Conservation (phyloP, 2,888 invertebrate genomes). For the Agonopterix alstromeriana region DNA sequence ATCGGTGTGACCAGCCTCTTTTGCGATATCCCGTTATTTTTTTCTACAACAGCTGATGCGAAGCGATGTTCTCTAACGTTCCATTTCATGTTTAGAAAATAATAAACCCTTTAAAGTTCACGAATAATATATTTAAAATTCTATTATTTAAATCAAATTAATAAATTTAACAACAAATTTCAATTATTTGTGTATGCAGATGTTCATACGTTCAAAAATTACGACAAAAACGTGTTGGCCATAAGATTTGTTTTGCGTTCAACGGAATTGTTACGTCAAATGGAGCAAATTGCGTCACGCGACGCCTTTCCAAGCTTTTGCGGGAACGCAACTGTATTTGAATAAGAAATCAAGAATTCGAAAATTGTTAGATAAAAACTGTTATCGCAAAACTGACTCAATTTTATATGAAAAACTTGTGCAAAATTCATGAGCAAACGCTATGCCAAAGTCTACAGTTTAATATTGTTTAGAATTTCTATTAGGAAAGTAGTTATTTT, state of each 20-base stretch:
- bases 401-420: too few species aligned
- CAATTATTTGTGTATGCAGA: neutral
- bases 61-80: constrained; percentile 38
- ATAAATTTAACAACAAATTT: neutral
- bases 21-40: constrained; percentile 71
- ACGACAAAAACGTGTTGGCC: too few species aligned
- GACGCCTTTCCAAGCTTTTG: neutral
- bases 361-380: too few species aligned
- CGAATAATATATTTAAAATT: neutral
- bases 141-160: neutral
- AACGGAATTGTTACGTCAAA: neutral
- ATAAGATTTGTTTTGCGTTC: neutral
- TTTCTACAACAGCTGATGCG: constrained; percentile 73
- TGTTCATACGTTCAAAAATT: neutral
- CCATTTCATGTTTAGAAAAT: constrained; percentile 18
- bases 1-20: constrained; percentile 71
- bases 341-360: too few species aligned
- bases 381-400: too few species aligned
- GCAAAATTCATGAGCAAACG: too few species aligned
- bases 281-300: neutral
- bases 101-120: neutral
- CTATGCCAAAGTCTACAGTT: too few species aligned
- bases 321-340: too few species aligned
- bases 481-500: too few species aligned
- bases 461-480: too few species aligned